Percentiles rank a stretch among this genome's conserved stretches.
These are phyloP conservation scores for Noctua janthina DNA, from an alignment of 2,888 invertebrate genomes.

Conservation along the genomic window DNA sequence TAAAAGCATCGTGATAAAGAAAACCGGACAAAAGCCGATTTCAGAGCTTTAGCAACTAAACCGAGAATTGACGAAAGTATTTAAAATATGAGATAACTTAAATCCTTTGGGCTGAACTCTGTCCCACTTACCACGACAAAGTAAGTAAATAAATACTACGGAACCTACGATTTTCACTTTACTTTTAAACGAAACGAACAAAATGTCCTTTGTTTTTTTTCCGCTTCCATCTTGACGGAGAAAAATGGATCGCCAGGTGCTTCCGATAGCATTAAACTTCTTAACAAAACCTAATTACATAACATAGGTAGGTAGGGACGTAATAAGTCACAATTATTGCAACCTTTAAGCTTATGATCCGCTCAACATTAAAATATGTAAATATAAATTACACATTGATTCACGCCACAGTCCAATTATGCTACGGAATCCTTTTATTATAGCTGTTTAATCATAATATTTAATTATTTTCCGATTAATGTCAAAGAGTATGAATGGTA, in stretches of 20 bases:
- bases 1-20: not conserved
- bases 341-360: conserved; percentile 10
- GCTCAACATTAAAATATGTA: conserved; percentile 40
- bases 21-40: not conserved
- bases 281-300: conserved; percentile 38
- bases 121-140: not conserved
- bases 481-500: conserved; percentile 54
- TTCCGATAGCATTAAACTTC: conserved; percentile 23
- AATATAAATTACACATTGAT: conserved; percentile 31
- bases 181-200: conserved; percentile 39
- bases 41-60: not conserved
- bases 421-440: conserved; percentile 39
- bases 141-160: conserved; percentile 28
- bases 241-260: conserved; percentile 53
- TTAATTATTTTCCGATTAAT: conserved; percentile 55
- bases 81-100: not conserved
- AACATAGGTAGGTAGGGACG: not conserved
- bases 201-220: conserved; percentile 42
- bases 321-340: not conserved
- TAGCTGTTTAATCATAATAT: conserved; percentile 41
- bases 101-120: not conserved
- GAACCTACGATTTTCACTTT: conserved; percentile 25
- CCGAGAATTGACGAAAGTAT: conserved; percentile 1
- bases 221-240: conserved; percentile 38
- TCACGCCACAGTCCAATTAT: conserved; percentile 12